These are phyloP conservation scores for Eulithis prunata DNA, from an alignment of 2,888 invertebrate species.

Conservation along the genomic window DNA sequence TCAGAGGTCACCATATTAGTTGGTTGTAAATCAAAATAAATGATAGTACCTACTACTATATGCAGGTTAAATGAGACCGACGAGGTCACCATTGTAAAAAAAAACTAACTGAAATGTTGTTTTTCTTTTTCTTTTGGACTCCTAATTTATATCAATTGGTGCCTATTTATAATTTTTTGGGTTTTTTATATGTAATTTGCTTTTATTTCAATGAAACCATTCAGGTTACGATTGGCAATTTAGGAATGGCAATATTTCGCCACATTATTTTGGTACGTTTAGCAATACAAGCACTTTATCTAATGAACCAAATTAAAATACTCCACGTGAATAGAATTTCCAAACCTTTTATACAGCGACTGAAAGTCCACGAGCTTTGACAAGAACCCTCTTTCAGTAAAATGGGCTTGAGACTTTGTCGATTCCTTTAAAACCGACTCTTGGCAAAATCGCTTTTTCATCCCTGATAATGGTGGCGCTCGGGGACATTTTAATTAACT, in stretches of 20 bases:
- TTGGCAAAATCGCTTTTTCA: conserved; percentile 81
- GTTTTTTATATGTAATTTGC: no score
- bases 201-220: no score
- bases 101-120: no score
- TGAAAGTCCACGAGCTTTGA: conserved; percentile 65
- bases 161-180: no score
- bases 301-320: conserved; percentile 45
- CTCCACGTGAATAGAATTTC: conserved; percentile 61
- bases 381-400: conserved; percentile 58
- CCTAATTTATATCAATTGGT: no score
- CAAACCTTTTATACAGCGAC: conserved; percentile 64
- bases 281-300: not conserved
- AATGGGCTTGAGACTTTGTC: conserved; percentile 67
- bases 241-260: no score
- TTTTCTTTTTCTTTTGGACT: no score
- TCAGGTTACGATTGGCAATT: no score
- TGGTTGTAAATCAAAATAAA: not conserved
- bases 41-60: no score
- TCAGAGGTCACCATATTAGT: conserved; percentile 32
- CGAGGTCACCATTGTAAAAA: no score
- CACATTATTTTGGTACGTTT: no score
- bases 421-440: conserved; percentile 76
- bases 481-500: conserved; percentile 81
- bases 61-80: no score
- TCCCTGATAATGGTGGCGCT: conserved; percentile 75